Evolutionary conservation across 1,140 invertebrate genomes (phyloP), one percentile per base, ranked within the genome.

Genomic region (Chironomus tepperi): DNA sequence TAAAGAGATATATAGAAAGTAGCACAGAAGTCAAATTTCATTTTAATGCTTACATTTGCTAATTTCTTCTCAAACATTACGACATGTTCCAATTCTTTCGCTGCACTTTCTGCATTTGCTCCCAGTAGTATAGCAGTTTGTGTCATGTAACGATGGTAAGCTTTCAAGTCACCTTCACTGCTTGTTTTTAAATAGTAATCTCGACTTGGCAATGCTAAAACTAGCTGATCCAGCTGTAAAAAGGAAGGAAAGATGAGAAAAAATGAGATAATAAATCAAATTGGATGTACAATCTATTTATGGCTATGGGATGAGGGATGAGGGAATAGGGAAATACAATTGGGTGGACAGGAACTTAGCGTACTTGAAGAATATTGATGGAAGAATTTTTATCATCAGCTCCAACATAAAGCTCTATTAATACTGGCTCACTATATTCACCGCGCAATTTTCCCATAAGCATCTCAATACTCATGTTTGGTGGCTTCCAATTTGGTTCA

Each of bases 371-470:
- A 79, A 95, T 93, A 85, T 95, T 93, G 76, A 88, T 86, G 24
- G 90, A 91, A 77, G 91, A 93, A 82, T 94, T 93, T 81, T 92
- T 93, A 81, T 94, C 92, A 78, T 94, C 92, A 0, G 92, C 91
- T 0, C 91, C 92, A 74, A 94, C 90, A 88, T 91, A 93, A 74
- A 91, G 88, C 77, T 93, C 91, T 42, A 93, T 83, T 12, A 93
- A 82, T 47, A 91, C 87, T 7, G 90, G 90, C 78, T 91, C 89
- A 80, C 92, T 92, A 78, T 89, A 91, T 75, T 89, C 85, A 0
- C 89, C 86, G 0, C 91, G 83, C 10, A 94, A 79, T 76, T 83
- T 82, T 2, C 91, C 93, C 67, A 92, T 81, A n/a, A 92, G 81
- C 3, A 83, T 80, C 81, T 93, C 91, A 9, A 91, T 77, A 3